Base-by-base conservation (phyloP, 2,888 invertebrate species). In the Nomada hirtipes region DNA sequence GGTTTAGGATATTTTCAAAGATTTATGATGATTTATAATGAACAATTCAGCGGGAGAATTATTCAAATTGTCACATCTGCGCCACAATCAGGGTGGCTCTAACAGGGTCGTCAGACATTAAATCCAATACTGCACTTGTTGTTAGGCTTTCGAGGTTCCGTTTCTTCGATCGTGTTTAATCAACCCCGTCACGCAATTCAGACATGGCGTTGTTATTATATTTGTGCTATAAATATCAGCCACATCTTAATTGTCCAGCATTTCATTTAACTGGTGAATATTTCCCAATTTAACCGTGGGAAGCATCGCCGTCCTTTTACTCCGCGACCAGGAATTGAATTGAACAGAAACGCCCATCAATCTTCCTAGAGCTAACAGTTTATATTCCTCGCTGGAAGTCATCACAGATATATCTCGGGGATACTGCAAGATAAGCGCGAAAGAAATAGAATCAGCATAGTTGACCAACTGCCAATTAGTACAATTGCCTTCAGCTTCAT, bases 111-210 rank as follows among this genome's bases (percentile, higher is more conserved):
- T 26, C 26, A 26, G 26, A 26, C 2, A 26, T 26, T 26, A 26
- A 26, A 26, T 26, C 26, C 26, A 26, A 26, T 26, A 2, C 26
- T 26, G 26, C 26, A 3, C 2, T 29, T 4, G 29, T 29, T 29
- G 4, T 29, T 29, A 29, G 29, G 29, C 29, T 29, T 4, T 29
- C 44, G 74, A 63, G 65, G 76, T 72, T 68, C 61, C 83, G 70
- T 53, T 80, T 77, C 80, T 77, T 86, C 87, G 87, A 86, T 88
- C 88, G 83, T 84, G 87, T 85, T 83, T 89, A 90, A 90, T 89
- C 89, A 89, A 83, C 84, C 74, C 81, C 87, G 90, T 91, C 91
- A 91, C 91, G 91, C 91, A 70, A 91, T 82, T 84, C 79, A 55
- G 80, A 78, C 85, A 82, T 81, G 84, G 81, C 87, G 82, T 86